Base-by-base conservation (phyloP, 2,113 vertebrate genomes). In the Myanophis thanlyinensis region DNA sequence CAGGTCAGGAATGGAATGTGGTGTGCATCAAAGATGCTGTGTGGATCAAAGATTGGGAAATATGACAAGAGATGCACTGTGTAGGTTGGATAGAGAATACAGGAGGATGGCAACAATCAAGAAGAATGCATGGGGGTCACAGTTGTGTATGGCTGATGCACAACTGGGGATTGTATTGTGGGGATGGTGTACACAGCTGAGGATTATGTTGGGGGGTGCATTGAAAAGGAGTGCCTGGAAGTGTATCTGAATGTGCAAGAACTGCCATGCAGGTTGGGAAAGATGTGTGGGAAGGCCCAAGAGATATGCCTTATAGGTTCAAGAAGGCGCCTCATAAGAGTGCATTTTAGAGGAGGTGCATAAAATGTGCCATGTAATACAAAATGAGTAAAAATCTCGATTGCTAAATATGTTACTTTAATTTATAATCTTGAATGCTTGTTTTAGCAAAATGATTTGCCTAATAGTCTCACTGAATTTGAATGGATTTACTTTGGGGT, bases 361-460 rank as follows among this genome's bases (percentile, higher is more conserved):
- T 13, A 67, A 35, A 2, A 67, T 4, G 30, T 67, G 49, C 25
- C 91, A 95, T 96, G 94, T 94, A 96, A 94, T 92, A 95, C 92
- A 4, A 73, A 94, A 91, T 93, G 93, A 96, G 46, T 89, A 51
- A 93, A 90, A 13, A 0, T 22, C 59, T 92, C 85, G 20, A 40
- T 89, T 92, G 4, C 85, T 91, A n/a, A 88, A 51, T 93, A 46
- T 90, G 20, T 1, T 59, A 44, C 90, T 96, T 96, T 94, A 93
- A 93, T 94, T 95, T 62, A 67, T 91, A 87, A 93, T 94, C 73
- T 94, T 88, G 93, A 93, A 94, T 87, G 67, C 22, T 91, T 93
- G 88, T 22, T 93, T 94, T 96, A 90, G 80, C 92, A 20, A 84
- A 95, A 94, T 95, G 94, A 94, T 22, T 89, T 48, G 2, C 10